Conservation (phyloP, 2,888 invertebrate genomes). For the Mamestra brassicae region DNA sequence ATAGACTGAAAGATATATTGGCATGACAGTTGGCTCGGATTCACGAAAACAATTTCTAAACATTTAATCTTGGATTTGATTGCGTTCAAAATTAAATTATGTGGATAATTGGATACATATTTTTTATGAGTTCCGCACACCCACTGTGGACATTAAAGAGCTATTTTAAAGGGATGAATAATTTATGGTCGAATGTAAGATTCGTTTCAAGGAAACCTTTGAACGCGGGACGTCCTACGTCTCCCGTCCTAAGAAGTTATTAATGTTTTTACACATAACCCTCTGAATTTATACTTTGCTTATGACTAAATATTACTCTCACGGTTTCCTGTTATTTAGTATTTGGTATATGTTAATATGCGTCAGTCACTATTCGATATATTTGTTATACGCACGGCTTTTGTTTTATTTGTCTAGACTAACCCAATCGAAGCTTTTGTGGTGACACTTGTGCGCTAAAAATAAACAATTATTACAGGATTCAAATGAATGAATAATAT, state of each 20-base stretch:
- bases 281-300: slow-evolving; percentile 36
- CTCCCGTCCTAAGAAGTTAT: slow-evolving; percentile 37
- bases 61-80: slow-evolving; percentile 44
- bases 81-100: slow-evolving; percentile 46
- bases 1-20: slow-evolving; percentile 38
- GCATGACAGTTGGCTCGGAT: slow-evolving; percentile 44
- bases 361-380: slow-evolving; percentile 24
- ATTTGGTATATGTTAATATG: slow-evolving; percentile 38
- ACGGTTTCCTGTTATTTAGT: slow-evolving; percentile 61
- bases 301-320: slow-evolving; percentile 49
- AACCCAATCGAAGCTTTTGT: slow-evolving; percentile 15
- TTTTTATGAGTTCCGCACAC: slow-evolving; percentile 51
- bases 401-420: slow-evolving; percentile 27
- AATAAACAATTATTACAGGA: slow-evolving; percentile 24
- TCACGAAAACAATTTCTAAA: slow-evolving; percentile 45
- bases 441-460: slow-evolving; percentile 21
- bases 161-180: slow-evolving; percentile 57
- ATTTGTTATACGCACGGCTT: slow-evolving; percentile 24
- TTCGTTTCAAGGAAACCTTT: slow-evolving; percentile 61
- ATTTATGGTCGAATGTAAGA: slow-evolving; percentile 39
- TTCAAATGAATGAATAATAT: slow-evolving; percentile 14
- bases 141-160: slow-evolving; percentile 44
- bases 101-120: slow-evolving; percentile 45
- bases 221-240: slow-evolving; percentile 51
- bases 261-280: slow-evolving; percentile 45